Base-by-base conservation (phyloP, 1,140 invertebrate genomes). In the Neodiprion virginianus region DNA sequence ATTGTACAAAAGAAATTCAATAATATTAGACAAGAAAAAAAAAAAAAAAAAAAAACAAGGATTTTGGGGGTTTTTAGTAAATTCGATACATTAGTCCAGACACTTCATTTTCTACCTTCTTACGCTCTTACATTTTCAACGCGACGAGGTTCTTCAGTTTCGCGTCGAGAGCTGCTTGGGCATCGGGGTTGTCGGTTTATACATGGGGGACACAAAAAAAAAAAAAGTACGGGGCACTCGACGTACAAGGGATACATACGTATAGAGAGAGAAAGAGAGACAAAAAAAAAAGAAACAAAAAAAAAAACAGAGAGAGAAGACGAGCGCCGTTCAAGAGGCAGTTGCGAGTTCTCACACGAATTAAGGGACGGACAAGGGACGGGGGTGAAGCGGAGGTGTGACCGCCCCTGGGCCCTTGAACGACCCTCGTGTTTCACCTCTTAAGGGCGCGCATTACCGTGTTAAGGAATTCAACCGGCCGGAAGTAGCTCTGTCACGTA, bases 281-380 rank as follows among this genome's bases (percentile, higher is more conserved):
- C 17, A 21, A 21, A 21, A 21, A 21, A 21, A 21, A n/a, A 7
- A n/a, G 1, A n/a, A 8, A n/a, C 1, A n/a, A 8, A n/a, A 9
- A 40, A 5, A 40, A 5, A 40, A 8, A 61, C 5, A 17, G 53
- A 61, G 11, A 61, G 53, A 17, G 53, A 12, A 61, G 53, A 61
- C 5, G 53, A 11, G 28, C 10, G 70, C 48, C 7, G 47, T 71
- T 50, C n/a, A 71, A 71, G 23, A 47, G 72, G 28, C 73, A 71
- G 73, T 74, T 71, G 73, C 28, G 73, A 74, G 73, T 74, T 74
- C 73, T 74, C 73, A 71, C 73, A 70, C 73, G 73, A 74, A 70
- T 74, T 74, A 74, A 17, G 28, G 53, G n/a, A 61, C 4, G 53
- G 53, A 12, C 53, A 17, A 5, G 11, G n/a, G 11, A 61, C 53